Base-by-base conservation (phyloP, 2,113 vertebrate species). In the Parus major region DNA sequence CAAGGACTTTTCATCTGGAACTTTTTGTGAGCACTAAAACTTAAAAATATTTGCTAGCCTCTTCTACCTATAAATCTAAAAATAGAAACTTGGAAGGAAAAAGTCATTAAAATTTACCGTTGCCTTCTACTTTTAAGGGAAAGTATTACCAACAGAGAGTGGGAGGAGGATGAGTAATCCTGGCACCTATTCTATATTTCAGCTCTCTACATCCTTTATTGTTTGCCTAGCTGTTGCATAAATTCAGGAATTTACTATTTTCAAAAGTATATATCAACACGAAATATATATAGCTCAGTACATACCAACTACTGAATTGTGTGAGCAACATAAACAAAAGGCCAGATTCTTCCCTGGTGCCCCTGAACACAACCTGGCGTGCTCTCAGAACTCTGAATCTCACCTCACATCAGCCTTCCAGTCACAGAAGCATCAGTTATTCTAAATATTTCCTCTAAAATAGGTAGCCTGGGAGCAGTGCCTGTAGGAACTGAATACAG, bases 181-280 rank as follows among this genome's bases (percentile, higher is more conserved):
- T 80, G 44, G 69, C 71, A 83, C n/a, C 33, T 73, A 56, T 80
- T 93, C 82, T 86, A 20, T 90, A 81, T 86, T 94, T 94, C 86
- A 95, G 36, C 33, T 92, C 17, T 56, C 12, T 91, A 47, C 11
- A 42, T 64, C 33, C 41, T 95, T 94, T 88, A 80, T 85, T 91
- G 55, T 76, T 95, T 89, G 29, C 73, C 44, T 86, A 78, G 49
- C 77, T 89, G 56, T 92, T 14, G 2, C 50, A 77, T 87, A 92
- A 92, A 96, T 89, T 77, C 81, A 89, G 57, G 29, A 93, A 91
- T 94, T 83, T 95, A 90, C 71, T 88, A 41, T 88, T 96, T 95
- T 92, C 57, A 84, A 84, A 86, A 35, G 57, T 79, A 33, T 68
- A 61, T 53, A 78, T 60, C 68, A 90, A 87, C 24, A 55, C 8